phyloP scores from a whole-genome alignment of 2,888 invertebrate genomes.

The Orchestes rusci region DNA sequence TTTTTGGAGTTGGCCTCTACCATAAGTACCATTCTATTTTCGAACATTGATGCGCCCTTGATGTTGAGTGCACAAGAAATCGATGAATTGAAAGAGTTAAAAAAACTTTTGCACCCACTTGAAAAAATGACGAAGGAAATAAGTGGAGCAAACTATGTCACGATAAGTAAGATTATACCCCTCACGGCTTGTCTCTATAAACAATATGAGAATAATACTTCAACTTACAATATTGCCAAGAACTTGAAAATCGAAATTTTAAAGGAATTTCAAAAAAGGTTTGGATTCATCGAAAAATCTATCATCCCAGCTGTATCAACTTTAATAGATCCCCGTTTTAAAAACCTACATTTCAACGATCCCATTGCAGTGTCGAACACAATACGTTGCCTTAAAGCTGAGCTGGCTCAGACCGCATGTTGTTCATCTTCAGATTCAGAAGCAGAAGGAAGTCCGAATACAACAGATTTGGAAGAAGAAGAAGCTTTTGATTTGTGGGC shows the following conservation, averaged over 20 bases:
- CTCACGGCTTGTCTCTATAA: background rate
- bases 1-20: constrained; percentile 6
- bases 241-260: constrained; percentile 1
- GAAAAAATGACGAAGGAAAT: too few species aligned
- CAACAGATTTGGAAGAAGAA: too few species aligned
- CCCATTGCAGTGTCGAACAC: constrained; percentile 6
- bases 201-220: constrained; percentile 1
- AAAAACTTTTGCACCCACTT: constrained; percentile 13
- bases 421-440: background rate
- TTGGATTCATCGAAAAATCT: background rate
- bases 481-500: constrained; percentile 16
- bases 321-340: constrained; percentile 15
- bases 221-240: background rate
- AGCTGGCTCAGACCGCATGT: background rate
- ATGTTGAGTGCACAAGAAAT: constrained; percentile 18
- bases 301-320: constrained; percentile 12
- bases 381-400: background rate
- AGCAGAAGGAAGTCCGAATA: background rate
- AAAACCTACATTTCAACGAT: constrained; percentile 20
- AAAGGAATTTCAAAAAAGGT: constrained; percentile 1
- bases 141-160: constrained; percentile 1
- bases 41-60: background rate
- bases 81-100: constrained; percentile 22
- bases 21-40: background rate
- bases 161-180: constrained; percentile 1